Percentiles rank a stretch among this genome's conserved stretches.
Conservation (phyloP, 2,888 invertebrate genomes). For the Melipona bicolor region DNA sequence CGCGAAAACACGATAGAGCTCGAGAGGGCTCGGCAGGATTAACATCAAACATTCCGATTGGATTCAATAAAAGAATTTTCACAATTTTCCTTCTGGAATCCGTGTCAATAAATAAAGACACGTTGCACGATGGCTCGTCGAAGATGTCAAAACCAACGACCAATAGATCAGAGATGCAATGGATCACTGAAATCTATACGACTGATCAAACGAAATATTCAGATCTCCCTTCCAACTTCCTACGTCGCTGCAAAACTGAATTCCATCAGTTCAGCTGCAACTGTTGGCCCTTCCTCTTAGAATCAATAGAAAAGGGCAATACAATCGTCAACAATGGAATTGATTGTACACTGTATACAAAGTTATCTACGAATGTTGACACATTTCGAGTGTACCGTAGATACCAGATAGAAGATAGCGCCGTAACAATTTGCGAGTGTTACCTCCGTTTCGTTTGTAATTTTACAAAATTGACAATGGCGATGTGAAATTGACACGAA, state of each 20-base stretch:
- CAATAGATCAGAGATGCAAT: neutral
- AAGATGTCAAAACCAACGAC: neutral
- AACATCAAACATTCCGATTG: too few species aligned
- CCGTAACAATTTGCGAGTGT: too few species aligned
- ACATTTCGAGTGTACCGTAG: neutral
- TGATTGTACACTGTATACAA: constrained; percentile 31
- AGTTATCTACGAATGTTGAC: neutral
- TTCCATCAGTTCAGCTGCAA: constrained; percentile 36
- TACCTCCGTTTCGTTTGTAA: too few species aligned
- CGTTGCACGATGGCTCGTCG: too few species aligned
- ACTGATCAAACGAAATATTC: neutral
- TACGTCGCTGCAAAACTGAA: neutral
- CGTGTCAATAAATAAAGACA: too few species aligned
- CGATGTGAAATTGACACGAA: too few species aligned
- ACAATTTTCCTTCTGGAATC: too few species aligned
- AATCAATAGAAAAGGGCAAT: neutral
- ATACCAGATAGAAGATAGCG: neutral
- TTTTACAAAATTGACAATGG: too few species aligned
- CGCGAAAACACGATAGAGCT: too few species aligned
- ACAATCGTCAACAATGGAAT: neutral
- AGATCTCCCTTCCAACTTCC: neutral
- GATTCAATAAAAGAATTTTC: too few species aligned
- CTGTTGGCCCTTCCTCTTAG: constrained; percentile 1
- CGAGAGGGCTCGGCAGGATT: too few species aligned
- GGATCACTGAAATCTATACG: neutral